These are phyloP conservation scores for Dynastes tityus DNA, from an alignment of 2,888 invertebrate species.

Conservation along the genomic window DNA sequence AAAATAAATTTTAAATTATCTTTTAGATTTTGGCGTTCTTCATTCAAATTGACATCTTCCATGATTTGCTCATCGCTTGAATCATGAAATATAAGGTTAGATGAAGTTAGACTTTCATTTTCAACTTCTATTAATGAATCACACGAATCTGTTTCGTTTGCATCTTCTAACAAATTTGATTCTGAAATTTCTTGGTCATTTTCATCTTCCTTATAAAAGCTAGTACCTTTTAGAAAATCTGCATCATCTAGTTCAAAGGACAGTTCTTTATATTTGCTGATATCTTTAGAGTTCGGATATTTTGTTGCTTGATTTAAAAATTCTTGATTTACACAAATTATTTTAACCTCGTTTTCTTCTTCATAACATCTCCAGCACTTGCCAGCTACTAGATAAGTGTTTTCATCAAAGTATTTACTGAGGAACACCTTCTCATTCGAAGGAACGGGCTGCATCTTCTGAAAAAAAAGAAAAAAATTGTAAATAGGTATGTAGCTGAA, in stretches of 20 bases:
- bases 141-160: too few relatives aligned
- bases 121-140: too few relatives aligned
- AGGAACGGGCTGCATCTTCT: conserved; percentile 12
- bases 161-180: not conserved
- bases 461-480: conserved; percentile 2
- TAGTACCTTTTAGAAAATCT: not conserved
- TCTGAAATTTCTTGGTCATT: not conserved
- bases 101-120: too few relatives aligned
- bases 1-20: not conserved
- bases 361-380: conserved; percentile 60
- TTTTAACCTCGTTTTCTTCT: conserved; percentile 57
- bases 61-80: too few relatives aligned
- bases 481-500: not conserved
- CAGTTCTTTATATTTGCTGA: not conserved
- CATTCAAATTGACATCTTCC: too few relatives aligned
- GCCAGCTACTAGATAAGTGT: conserved; percentile 59
- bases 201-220: not conserved
- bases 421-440: conserved; percentile 15
- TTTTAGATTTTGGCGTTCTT: not conserved
- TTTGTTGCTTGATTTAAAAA: conserved; percentile 55
- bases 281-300: not conserved
- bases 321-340: conserved; percentile 58
- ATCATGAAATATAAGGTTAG: too few relatives aligned
- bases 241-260: conserved; percentile 18
- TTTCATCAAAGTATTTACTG: conserved; percentile 60